phyloP scores from a whole-genome alignment of 2,113 vertebrate genomes.

The Coreoperca whiteheadi region DNA sequence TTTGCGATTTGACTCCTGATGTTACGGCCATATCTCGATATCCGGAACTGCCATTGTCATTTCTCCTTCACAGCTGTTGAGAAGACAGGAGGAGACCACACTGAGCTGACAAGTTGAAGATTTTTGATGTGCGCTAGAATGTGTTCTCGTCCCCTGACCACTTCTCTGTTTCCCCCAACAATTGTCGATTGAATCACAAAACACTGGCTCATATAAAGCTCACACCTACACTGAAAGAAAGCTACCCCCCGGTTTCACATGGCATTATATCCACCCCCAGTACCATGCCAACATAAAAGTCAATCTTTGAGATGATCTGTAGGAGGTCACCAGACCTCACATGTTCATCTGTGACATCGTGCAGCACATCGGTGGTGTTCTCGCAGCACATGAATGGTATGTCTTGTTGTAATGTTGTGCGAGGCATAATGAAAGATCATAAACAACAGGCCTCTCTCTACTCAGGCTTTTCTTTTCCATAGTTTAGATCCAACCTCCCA shows the following conservation, averaged over 20 bases:
- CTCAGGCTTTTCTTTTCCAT: slow-evolving; percentile 2
- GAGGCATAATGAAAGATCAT: slow-evolving; percentile 41
- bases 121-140: slow-evolving; percentile 13
- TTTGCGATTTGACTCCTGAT: neutral
- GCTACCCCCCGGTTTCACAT: slow-evolving; percentile 42
- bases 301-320: slow-evolving; percentile 48
- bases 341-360: slow-evolving; percentile 36
- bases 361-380: slow-evolving; percentile 52
- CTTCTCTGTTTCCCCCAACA: slow-evolving; percentile 59
- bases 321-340: slow-evolving; percentile 41
- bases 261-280: slow-evolving; percentile 43
- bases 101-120: slow-evolving; percentile 11
- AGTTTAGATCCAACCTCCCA: slow-evolving; percentile 3
- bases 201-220: slow-evolving; percentile 42
- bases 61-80: slow-evolving; percentile 18
- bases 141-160: slow-evolving; percentile 5
- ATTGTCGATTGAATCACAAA: slow-evolving; percentile 56
- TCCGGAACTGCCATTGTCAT: neutral
- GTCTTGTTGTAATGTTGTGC: slow-evolving; percentile 33
- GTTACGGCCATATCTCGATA: neutral
- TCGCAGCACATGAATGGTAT: slow-evolving; percentile 52
- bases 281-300: slow-evolving; percentile 34
- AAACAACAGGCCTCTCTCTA: slow-evolving; percentile 30
- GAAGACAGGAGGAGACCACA: slow-evolving; percentile 30
- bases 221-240: slow-evolving; percentile 59